A percentile compares a stretch with the other conserved stretches of the same genome.
Evolutionary conservation across 2,888 invertebrate species (phyloP).

Genomic region (Synergus laeviventris): DNA sequence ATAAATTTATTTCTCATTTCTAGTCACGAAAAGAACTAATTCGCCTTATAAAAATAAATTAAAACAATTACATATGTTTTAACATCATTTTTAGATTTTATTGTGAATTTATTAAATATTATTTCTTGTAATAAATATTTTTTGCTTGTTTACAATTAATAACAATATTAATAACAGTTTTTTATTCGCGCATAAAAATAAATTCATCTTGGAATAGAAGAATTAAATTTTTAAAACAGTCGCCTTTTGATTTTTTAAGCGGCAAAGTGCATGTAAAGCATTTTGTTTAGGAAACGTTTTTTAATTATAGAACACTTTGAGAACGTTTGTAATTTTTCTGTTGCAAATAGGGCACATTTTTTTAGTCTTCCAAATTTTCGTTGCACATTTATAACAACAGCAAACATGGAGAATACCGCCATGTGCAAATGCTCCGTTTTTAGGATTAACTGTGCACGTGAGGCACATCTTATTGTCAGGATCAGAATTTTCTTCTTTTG

Average conservation of each 20-base stretch:
- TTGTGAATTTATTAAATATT: too few relatives aligned
- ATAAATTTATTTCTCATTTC: too few relatives aligned
- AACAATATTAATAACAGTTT: too few relatives aligned
- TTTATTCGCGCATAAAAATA: too few relatives aligned
- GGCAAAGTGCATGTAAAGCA: not conserved
- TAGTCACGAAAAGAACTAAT: too few relatives aligned
- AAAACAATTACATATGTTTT: too few relatives aligned
- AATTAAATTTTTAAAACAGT: not conserved
- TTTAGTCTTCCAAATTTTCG: conserved; percentile 81
- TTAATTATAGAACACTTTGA: conserved; percentile 78
- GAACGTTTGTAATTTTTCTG: conserved; percentile 81
- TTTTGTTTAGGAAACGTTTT: not conserved
- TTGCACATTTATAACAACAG: conserved; percentile 84
- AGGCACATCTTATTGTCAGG: conserved; percentile 78
- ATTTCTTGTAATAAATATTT: too few relatives aligned
- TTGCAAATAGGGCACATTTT: conserved; percentile 85
- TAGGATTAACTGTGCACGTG: conserved; percentile 80
- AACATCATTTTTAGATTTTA: too few relatives aligned
- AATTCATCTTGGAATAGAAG: not conserved
- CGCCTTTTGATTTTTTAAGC: not conserved
- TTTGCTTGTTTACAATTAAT: too few relatives aligned
- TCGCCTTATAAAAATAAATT: too few relatives aligned
- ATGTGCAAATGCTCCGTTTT: conserved; percentile 84
- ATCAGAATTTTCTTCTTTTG: not conserved
- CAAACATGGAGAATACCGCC: conserved; percentile 82